Conservation (phyloP, 2,797 vertebrate genomes). For the Balearica regulorum region DNA sequence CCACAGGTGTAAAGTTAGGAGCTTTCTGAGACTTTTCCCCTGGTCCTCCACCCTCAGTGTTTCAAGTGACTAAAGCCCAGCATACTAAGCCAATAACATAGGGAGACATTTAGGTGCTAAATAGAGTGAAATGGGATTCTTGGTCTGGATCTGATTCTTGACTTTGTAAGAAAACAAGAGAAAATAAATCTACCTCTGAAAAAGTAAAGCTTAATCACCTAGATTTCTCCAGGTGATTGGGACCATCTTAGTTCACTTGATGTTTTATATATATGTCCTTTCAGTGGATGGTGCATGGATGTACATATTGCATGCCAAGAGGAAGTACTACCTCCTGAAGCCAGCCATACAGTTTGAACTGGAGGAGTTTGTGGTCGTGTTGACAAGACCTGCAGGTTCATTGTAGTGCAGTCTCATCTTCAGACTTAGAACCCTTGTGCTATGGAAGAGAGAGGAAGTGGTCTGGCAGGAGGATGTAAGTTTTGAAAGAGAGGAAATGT, state of each 20-base stretch:
- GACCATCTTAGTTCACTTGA: background rate
- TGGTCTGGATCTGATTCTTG: background rate
- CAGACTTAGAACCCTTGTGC: background rate
- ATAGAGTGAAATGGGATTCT: background rate
- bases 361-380: background rate
- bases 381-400: background rate
- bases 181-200: background rate
- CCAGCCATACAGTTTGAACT: background rate
- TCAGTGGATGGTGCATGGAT: background rate
- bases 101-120: background rate
- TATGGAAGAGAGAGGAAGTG: background rate
- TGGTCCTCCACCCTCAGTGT: background rate
- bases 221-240: background rate
- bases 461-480: background rate
- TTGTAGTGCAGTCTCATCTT: background rate
- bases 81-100: background rate
- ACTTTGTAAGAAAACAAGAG: background rate
- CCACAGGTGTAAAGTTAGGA: background rate
- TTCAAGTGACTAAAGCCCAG: background rate
- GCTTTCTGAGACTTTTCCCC: background rate
- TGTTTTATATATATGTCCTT: background rate
- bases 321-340: background rate
- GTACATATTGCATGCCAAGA: background rate
- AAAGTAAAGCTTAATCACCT: background rate
- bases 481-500: background rate